A percentile compares a stretch with the other conserved stretches of the same genome.
phyloP scores from a whole-genome alignment of 2,888 invertebrate species.

The Coleophora deauratella region DNA sequence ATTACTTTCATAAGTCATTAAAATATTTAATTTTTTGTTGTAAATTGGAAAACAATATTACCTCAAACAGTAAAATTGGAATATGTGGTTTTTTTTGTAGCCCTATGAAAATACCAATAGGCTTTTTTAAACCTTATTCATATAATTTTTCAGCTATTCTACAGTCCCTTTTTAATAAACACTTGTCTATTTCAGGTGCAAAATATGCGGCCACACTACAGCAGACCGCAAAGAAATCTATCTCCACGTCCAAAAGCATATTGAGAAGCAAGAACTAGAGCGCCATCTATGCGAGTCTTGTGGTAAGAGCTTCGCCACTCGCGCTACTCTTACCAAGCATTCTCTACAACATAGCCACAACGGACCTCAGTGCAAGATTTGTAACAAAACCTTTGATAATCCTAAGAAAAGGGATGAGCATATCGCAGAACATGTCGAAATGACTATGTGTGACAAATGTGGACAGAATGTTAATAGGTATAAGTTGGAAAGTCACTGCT shows the following conservation, averaged over 20 bases:
- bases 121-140: too few relatives aligned
- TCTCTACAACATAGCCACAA: slow-evolving; percentile 31
- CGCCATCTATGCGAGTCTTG: slow-evolving; percentile 61
- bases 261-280: slow-evolving; percentile 23
- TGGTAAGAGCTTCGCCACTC: slow-evolving; percentile 51
- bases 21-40: slow-evolving; percentile 6
- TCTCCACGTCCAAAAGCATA: slow-evolving; percentile 71
- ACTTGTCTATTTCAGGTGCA: slow-evolving; percentile 51
- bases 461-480: slow-evolving; percentile 39
- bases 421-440: slow-evolving; percentile 35
- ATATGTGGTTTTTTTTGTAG: too few relatives aligned
- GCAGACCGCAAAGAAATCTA: slow-evolving; percentile 71
- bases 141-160: too few relatives aligned
- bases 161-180: too few relatives aligned
- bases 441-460: slow-evolving; percentile 57
- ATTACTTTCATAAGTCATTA: too few relatives aligned
- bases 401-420: slow-evolving; percentile 33
- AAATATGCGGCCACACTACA: slow-evolving; percentile 74
- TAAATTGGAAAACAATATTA: too few relatives aligned
- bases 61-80: too few relatives aligned
- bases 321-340: slow-evolving; percentile 43
- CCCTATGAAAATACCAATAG: too few relatives aligned
- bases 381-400: slow-evolving; percentile 33
- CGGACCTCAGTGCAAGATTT: slow-evolving; percentile 35
- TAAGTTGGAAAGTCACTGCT: slow-evolving; percentile 36